Base-by-base conservation (phyloP, 2,113 vertebrate species). In the Xenopus tropicalis region DNA sequence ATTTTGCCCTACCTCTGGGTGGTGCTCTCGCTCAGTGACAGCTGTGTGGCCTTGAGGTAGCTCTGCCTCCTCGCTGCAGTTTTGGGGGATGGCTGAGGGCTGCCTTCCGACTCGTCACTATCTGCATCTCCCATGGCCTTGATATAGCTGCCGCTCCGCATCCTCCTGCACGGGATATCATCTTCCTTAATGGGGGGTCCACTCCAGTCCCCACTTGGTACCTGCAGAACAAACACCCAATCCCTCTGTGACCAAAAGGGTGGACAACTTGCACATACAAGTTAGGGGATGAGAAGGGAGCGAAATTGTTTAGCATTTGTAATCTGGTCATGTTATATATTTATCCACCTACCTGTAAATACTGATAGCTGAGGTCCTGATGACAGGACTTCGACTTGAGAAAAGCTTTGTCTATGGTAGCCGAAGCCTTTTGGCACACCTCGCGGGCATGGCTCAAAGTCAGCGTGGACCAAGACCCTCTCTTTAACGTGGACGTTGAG, bases 81-180 rank as follows among this genome's bases (percentile, higher is more conserved):
- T 88, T 99, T 98, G 1, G 97, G 97, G 14, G 97, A 99, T 46
- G 97, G 96, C 85, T 98, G 98, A 64, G 95, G 96, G 84, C 97
- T 98, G 82, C 87, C 90, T 79, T 95, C 96, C 0, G 96, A 98
- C 83, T 98, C 97, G 56, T 98, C 97, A 1, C 97, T 99, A 67
- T 99, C 97, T 16, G 97, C 97, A 80, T 99, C 97, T 70, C 93
- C 97, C 97, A 99, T 99, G 82, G 97, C 97, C 86, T 98, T 99
- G 81, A 99, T 98, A 66, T 99, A 99, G 82, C 97, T 99, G 78
- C 97, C 97, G 20, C 97, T 99, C 73, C 97, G 93, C 97, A 99
- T 99, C 77, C 97, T 91, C 51, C 97, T 91, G 80, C 97, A 99
- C 0, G 97, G 97, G 82, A 99, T 99, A 78, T 97, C 88, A 0